Conservation (phyloP, 2,797 vertebrate species). For the Clangula hyemalis region DNA sequence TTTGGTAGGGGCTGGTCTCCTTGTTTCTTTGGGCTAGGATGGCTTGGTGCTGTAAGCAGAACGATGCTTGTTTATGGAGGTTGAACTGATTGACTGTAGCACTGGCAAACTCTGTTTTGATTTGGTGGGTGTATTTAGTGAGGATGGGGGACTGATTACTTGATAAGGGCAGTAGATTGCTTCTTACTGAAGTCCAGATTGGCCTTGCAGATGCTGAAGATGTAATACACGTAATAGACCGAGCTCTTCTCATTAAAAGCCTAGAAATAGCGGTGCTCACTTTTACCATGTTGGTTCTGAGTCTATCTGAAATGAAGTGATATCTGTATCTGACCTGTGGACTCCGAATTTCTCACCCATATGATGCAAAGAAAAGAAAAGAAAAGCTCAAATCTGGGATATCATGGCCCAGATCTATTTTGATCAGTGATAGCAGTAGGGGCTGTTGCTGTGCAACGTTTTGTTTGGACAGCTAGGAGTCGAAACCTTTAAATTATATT, state of each 20-base stretch:
- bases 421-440: not conserved
- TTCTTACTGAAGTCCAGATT: not conserved
- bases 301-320: not conserved
- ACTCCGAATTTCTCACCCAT: not conserved
- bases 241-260: not conserved
- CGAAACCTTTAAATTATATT: conserved; percentile 23
- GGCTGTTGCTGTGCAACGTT: conserved; percentile 24
- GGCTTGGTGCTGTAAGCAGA: not conserved
- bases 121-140: not conserved
- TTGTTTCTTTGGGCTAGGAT: not conserved
- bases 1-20: not conserved
- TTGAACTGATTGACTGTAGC: not conserved
- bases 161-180: not conserved
- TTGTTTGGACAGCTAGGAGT: conserved; percentile 44
- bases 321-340: not conserved
- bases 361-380: not conserved
- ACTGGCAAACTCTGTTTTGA: not conserved
- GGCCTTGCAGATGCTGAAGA: not conserved
- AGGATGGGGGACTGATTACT: not conserved
- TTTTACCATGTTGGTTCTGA: not conserved
- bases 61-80: not conserved
- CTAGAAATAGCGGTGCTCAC: not conserved
- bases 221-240: not conserved
- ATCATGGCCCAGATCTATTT: not conserved
- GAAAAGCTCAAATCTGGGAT: not conserved